Base-by-base conservation (phyloP, 2,888 invertebrate genomes). In the Heliconius sara region DNA sequence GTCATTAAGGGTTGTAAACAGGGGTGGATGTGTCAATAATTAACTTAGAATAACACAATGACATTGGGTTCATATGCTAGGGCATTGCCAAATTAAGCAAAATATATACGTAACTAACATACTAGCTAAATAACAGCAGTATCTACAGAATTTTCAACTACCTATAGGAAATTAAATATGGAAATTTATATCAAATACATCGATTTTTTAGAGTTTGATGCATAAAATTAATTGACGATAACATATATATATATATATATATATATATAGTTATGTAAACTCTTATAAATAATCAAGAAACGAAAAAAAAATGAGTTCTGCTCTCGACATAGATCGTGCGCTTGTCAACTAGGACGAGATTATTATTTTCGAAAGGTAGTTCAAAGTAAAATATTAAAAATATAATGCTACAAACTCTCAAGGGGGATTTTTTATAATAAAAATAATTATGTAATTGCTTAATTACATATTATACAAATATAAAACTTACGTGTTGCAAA, bases 1-100 rank as follows among this genome's bases (percentile, higher is more conserved):
- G 72, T 79, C 78, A 76, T 78, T 79, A 80, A 47, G 67, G 63
- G 76, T 77, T 77, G 82, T 83, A 80, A 86, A 84, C 85, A 84
- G 85, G 86, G 85, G 81, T 84, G 85, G 86, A 84, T 86, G 85
- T 85, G 86, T 83, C 86, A 86, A 89, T 91, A 88, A 91, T 90
- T 89, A 89, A 88, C 88, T 90, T 90, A 87, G 90, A 91, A 89
- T 88, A 88, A 89, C 89, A 87, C 88, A 68, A 77, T 79, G 63
- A 22, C 57, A 63, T 65, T 65, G 75, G 75, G 75, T 43, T 75
- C 39, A 65, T 39, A n/a, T 30, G 63, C 25, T 77, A 43, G 76
- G 77, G 81, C 80, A 84, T 84, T 67, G 66, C 76, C 73, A 25
- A 60, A 72, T 30, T 72, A 72, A 57, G 22, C 22, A 57, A 22